Base-by-base conservation (phyloP, 2,113 vertebrate species). In the Pipra filicauda region DNA sequence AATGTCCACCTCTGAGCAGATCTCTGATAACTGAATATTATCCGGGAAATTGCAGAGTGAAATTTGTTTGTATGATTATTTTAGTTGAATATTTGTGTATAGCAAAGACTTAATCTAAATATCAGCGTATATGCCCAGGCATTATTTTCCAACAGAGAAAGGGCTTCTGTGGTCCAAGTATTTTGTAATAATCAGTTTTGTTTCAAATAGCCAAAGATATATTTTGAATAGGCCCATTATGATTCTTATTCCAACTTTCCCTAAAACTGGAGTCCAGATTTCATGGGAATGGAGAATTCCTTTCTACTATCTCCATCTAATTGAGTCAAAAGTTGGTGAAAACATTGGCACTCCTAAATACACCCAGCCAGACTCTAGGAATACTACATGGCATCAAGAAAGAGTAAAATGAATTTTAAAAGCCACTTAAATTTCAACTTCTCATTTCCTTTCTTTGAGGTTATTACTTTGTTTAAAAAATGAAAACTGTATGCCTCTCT, bases 381-480 rank as follows among this genome's bases (percentile, higher is more conserved):
- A 65, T 69, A 43, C 59, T 54, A 20, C 5, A 5, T 62, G 43
- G 15, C 46, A 82, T 58, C 18, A 24, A 67, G 64, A 71, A 93
- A 69, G 71, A 85, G 71, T 46, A 54, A 91, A 96, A 73, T 31
- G 0, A 46, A 37, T 82, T 89, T 91, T 59, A 59, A 95, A 93
- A 71, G 55, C 88, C 35, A 57, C 43, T 87, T 89, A 43, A 73
- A 13, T 92, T 89, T 86, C 31, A 20, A 35, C 30, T 81, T 86
- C 44, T 74, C 49, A 79, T 89, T 91, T 90, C 31, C 30, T 69
- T 89, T 79, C 55, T 75, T 89, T 55, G 61, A 84, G 23, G 76
- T 70, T 93, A 88, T 88, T 76, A 58, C 55, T 96, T 93, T 83
- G 22, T 69, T 92, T 90, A 62, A 96, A 93, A 90, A 96, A 84